These are phyloP conservation scores for Alitta virens DNA, from an alignment of 2,888 invertebrate genomes.

Conservation along the genomic window DNA sequence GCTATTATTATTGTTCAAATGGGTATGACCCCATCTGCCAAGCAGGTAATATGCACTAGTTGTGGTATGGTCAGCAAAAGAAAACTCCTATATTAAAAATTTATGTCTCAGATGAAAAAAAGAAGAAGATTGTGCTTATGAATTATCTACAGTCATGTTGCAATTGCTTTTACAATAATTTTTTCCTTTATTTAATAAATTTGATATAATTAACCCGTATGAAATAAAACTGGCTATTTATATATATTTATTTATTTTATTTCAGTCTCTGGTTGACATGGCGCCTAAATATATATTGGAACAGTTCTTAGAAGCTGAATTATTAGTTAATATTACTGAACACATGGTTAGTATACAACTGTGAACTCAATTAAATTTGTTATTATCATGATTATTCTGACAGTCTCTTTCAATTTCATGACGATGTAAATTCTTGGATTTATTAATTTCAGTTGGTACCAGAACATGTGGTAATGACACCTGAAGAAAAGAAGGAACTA, in stretches of 20 bases:
- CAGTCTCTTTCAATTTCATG: too few species aligned
- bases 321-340: conserved; percentile 96
- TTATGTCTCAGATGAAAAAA: too few species aligned
- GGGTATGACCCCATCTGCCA: conserved; percentile 99
- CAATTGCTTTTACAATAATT: neutral
- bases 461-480: conserved; percentile 96
- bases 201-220: too few species aligned
- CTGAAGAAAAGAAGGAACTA: conserved; percentile 95
- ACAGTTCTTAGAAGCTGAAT: conserved; percentile 78
- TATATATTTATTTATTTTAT: conserved; percentile 13
- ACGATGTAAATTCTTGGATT: neutral
- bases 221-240: neutral
- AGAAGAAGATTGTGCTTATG: too few species aligned
- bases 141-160: too few species aligned
- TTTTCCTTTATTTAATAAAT: neutral
- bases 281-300: conserved; percentile 98
- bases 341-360: conserved; percentile 68
- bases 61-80: too few species aligned
- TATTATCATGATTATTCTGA: too few species aligned
- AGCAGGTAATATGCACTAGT: conserved; percentile 68
- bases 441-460: conserved; percentile 72
- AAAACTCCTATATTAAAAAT: too few species aligned
- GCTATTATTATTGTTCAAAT: conserved; percentile 95
- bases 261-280: conserved; percentile 91
- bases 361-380: too few species aligned